Base-by-base conservation (phyloP, 2,888 invertebrate species). In the Scaptomyza caliginosa region DNA sequence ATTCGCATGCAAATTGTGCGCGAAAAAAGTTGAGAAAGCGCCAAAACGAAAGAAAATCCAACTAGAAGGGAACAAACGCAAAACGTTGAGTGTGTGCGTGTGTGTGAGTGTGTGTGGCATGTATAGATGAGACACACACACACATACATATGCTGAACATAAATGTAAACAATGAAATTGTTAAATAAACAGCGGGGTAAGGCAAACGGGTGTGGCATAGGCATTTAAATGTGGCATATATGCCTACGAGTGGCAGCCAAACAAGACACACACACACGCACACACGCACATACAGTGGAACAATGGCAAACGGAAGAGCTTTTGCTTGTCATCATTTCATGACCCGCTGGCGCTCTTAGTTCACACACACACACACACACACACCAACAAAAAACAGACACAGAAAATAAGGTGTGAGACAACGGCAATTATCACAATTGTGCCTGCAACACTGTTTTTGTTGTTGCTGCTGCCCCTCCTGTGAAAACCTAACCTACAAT, bases 1-100 rank as follows among this genome's bases (percentile, higher is more conserved):
- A 84, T 87, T 84, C 83, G 83, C 88, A 84, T 84, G 83, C 88
- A 84, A 84, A 84, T 87, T 84, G 83, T 84, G 83, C 88, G 83
- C 86, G 79, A 77, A 80, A 86, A 83, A 88, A 88, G 70, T 74
- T 67, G 72, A 72, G 70, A 67, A 66, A 73, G 66, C 54, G 69
- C 66, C 72, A 67, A 77, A 80, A 77, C 63, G 65, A 67, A 77
- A 68, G 70, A 68, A 70, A 69, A 60, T 60, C 52, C 42, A 50
- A 32, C 54, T 50, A 40, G 40, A 56, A 55, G 45, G 38, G 24
- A 32, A 51, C 30, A 21, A 39, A 30, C 42, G 26, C 38, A 32
- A 24, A 46, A 16, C 16, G 34, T 16, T 16, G 2, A 66, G 16
- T 16, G 36, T 38, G 24, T 30, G 39, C 50, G 51, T 56, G 67